phyloP scores from a whole-genome alignment of 2,888 invertebrate species.

The Ecliptopera silaceata region DNA sequence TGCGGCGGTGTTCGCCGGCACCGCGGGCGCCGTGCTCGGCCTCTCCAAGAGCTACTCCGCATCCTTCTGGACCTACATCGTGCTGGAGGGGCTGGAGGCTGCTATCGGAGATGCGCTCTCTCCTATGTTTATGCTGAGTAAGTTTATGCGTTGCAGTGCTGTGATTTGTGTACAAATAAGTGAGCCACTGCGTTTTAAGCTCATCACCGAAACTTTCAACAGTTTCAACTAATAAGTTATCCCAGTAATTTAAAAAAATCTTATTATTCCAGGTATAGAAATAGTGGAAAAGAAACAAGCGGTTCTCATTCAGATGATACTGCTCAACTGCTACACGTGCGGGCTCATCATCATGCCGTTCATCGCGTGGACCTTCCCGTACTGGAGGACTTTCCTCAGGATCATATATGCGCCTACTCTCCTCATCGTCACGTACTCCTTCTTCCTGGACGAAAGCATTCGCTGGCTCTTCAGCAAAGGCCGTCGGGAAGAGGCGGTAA shows the following conservation, averaged over 20 bases:
- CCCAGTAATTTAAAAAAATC: background rate
- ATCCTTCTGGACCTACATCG: constrained; percentile 66
- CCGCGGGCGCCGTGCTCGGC: constrained; percentile 68
- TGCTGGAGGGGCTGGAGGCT: constrained; percentile 66
- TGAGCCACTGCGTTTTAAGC: too few species aligned
- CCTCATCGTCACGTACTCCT: constrained; percentile 64
- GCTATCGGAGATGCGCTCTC: constrained; percentile 74
- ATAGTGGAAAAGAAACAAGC: constrained; percentile 70
- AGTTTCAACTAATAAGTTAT: too few species aligned
- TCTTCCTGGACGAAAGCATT: constrained; percentile 74
- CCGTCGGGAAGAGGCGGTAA: constrained; percentile 56
- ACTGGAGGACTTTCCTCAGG: constrained; percentile 72
- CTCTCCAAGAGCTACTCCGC: constrained; percentile 65
- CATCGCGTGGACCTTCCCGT: constrained; percentile 71
- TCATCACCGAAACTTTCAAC: too few species aligned
- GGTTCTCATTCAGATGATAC: constrained; percentile 71
- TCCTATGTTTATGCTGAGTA: constrained; percentile 77
- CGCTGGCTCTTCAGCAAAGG: constrained; percentile 77
- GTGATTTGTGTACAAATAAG: too few species aligned
- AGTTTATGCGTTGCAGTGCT: too few species aligned
- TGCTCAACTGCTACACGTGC: constrained; percentile 70
- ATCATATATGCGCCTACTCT: constrained; percentile 73
- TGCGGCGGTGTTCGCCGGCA: constrained; percentile 72
- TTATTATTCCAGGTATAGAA: constrained; percentile 62
- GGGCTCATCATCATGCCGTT: constrained; percentile 72